Conservation (phyloP, 2,113 vertebrate genomes). For the Ciconia boyciana region DNA sequence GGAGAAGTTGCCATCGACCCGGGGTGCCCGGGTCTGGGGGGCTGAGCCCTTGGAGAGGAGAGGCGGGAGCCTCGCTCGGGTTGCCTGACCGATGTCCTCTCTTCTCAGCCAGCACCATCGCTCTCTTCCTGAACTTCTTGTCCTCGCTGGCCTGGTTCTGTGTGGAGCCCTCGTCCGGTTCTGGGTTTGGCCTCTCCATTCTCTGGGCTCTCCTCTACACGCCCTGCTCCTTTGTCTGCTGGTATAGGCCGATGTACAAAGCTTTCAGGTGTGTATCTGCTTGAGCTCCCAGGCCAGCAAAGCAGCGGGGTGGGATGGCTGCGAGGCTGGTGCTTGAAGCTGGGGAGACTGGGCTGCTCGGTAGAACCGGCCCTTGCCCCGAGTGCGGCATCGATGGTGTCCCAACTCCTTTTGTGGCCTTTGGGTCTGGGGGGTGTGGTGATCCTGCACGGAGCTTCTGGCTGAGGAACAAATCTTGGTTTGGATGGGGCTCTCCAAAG, state of each 20-base stretch:
- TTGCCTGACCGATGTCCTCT: neutral
- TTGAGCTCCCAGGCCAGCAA: no score
- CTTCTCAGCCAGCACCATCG: constrained; percentile 77
- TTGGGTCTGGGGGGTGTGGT: neutral
- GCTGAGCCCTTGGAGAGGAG: neutral
- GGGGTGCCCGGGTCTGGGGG: no score
- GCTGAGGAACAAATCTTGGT: neutral
- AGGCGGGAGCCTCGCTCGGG: neutral
- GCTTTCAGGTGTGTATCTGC: constrained; percentile 85
- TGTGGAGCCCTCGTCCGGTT: constrained; percentile 66
- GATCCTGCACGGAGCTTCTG: neutral
- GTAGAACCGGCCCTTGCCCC: accelerated
- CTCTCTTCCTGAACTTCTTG: constrained; percentile 87
- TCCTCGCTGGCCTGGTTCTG: constrained; percentile 88
- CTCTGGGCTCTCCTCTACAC: constrained; percentile 93
- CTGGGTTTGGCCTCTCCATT: constrained; percentile 89
- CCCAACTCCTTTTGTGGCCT: neutral
- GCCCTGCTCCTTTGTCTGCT: constrained; percentile 94
- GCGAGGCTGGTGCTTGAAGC: neutral
- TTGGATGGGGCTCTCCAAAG: no score
- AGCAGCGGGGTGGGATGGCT: neutral
- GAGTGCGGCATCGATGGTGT: accelerated
- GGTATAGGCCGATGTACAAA: constrained; percentile 96
- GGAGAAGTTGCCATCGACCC: accelerated
- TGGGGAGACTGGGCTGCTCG: accelerated